phyloP scores from a whole-genome alignment of 2,888 invertebrate genomes.

The Catocala nupta region DNA sequence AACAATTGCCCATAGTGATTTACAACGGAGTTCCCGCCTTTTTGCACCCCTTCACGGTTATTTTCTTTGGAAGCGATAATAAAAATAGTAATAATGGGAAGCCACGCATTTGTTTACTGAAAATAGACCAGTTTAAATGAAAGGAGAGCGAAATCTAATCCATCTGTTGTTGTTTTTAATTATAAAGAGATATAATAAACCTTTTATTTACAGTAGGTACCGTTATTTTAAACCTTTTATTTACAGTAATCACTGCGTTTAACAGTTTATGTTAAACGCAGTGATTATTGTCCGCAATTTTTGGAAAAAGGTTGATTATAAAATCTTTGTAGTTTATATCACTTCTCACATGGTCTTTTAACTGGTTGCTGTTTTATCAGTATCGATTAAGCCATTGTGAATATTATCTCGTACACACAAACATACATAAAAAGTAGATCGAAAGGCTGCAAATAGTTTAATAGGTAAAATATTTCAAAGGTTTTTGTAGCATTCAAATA shows the following conservation, averaged over 20 bases:
- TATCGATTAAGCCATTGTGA: too few species aligned
- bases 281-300: too few species aligned
- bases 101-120: constrained; percentile 35
- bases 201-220: constrained; percentile 12
- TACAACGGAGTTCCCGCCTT: constrained; percentile 15
- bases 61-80: constrained; percentile 33
- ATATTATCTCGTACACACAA: too few species aligned
- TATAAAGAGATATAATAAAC: constrained; percentile 24
- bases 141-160: constrained; percentile 14
- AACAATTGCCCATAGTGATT: constrained; percentile 35
- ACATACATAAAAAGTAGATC: too few species aligned
- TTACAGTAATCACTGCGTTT: too few species aligned
- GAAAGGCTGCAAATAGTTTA: too few species aligned
- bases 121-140: constrained; percentile 41
- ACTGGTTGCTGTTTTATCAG: too few species aligned
- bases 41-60: constrained; percentile 23
- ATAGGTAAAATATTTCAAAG: too few species aligned
- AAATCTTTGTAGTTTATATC: too few species aligned
- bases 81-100: constrained; percentile 2
- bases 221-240: constrained; percentile 29
- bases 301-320: too few species aligned
- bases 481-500: too few species aligned
- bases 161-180: constrained; percentile 11
- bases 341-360: too few species aligned
- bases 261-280: constrained; percentile 19